Base-by-base conservation (phyloP, 1,140 invertebrate genomes). In the Bombus turneri region DNA sequence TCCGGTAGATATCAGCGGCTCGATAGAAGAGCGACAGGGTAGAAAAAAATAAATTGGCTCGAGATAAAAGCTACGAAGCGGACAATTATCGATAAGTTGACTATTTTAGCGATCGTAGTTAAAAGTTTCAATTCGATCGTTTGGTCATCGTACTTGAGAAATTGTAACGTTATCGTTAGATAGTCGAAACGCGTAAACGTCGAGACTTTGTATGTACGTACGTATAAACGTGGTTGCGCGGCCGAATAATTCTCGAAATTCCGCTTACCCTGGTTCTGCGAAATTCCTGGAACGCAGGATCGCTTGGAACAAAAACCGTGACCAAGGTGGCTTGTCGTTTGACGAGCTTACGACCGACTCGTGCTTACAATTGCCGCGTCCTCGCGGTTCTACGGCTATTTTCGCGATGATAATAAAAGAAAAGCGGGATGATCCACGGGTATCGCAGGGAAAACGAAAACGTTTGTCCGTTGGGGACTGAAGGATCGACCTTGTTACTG, bases 401-500 rank as follows among this genome's bases (percentile, higher is more conserved):
- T 57, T 28, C 8, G 37, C 0, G 1, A 25, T 5, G 43, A 31
- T 12, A 8, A 37, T 31, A 0, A 10, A 18, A 68, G 31, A 3
- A 18, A 18, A 8, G 6, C 6, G 9, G 18, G 66, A 66, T 2
- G 8, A 34, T 8, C 15, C 0, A 18, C 2, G 31, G 47, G 2
- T 62, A 59, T 4, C 39, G 39, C 22, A 13, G 15, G 62, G 12
- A 15, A 71, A 25, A 3, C 75, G 75, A 37, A 59, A 68, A 31
- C 34, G n/a, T 47, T 59, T 0, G 31, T 0, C 15, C n/a, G 3
- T 9, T 3, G n/a, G 12, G 12, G 8, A n/a, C 22, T 72, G 22
- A 84, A 84, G 18, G 37, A 34, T 76, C 47, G 64, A 79, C 77
- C 72, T 73, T 66, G 66, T 89, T 89, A 72, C 25, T 84, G 77